Base-by-base conservation (phyloP, 2,888 invertebrate genomes). In the Andrena bucephala region DNA sequence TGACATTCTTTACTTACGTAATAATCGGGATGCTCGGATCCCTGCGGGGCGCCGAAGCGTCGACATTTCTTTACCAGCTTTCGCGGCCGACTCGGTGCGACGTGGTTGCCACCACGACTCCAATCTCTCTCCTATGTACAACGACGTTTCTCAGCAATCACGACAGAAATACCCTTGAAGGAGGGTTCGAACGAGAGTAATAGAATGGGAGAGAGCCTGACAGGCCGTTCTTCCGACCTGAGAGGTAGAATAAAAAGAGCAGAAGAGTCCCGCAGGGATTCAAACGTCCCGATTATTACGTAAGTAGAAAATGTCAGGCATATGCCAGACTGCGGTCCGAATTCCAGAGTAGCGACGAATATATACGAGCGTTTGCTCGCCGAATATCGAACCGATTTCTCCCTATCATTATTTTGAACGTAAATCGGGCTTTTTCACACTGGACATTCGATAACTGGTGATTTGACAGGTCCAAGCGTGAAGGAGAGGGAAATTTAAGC, bases 151-250 rank as follows among this genome's bases (percentile, higher is more conserved):
- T 16, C 2, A 6, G 8, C 16, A 62, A 10, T 54, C 13, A 6
- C 54, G 31, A 68, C 50, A 24, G 31, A 60, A 66, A 29, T 65
- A 36, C 10, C 57, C 54, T 62, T 20, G 42, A 57, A 74, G 36
- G 29, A 24, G 57, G 16, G 50, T 42, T 50, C 16, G 36, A 24
- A 60, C 36, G 36, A 4, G 50, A 60, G 16, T 16, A 69, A 42
- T 68, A 60, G 73, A 68, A 27, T 31, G 33, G 27, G 36, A 73
- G 59, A 66, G 71, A 13, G 42, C 16, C 29, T 24, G 72, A 69
- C 75, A 77, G 77, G 89, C 86, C 89, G 88, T 89, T 88, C 89
- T 85, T 84, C 67, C 77, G 73, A 75, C 54, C 57, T 69, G 69
- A 50, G 63, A 69, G 63, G 20, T 24, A 59, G 36, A 67, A 52